Evolutionary conservation across 1,140 invertebrate species (phyloP).

Genomic region (Euschistus heros): DNA sequence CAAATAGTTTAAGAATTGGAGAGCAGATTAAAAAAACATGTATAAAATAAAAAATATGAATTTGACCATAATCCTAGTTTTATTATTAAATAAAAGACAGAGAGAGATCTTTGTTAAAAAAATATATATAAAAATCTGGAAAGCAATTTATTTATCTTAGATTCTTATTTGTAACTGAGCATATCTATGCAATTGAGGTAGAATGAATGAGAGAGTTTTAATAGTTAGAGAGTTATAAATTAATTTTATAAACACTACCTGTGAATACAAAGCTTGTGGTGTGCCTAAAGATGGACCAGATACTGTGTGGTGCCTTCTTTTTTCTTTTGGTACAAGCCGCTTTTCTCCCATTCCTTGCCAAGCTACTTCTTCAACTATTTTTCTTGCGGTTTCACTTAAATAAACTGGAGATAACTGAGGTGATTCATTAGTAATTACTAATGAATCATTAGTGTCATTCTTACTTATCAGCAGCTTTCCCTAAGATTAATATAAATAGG

Average conservation of each 20-base stretch:
- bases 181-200: too few relatives aligned
- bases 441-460: background rate
- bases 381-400: slow-evolving; percentile 70
- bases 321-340: slow-evolving; percentile 62
- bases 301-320: slow-evolving; percentile 76
- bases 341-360: slow-evolving; percentile 30
- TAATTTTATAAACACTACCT: background rate
- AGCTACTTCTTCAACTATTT: slow-evolving; percentile 70
- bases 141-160: background rate
- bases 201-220: too few relatives aligned
- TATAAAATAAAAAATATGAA: too few relatives aligned
- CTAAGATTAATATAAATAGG: too few relatives aligned
- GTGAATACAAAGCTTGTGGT: slow-evolving; percentile 19
- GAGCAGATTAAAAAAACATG: too few relatives aligned
- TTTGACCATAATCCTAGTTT: too few relatives aligned
- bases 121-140: too few relatives aligned
- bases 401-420: slow-evolving; percentile 46
- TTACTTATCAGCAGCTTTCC: too few relatives aligned
- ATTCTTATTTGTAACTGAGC: background rate
- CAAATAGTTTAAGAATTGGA: too few relatives aligned
- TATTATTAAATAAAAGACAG: too few relatives aligned
- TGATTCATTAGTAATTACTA: background rate
- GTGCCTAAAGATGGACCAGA: slow-evolving; percentile 40
- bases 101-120: too few relatives aligned
- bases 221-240: too few relatives aligned